A percentile compares a stretch with the other conserved stretches of the same genome.
phyloP scores from a whole-genome alignment of 2,113 vertebrate species.

The Canis aureus region DNA sequence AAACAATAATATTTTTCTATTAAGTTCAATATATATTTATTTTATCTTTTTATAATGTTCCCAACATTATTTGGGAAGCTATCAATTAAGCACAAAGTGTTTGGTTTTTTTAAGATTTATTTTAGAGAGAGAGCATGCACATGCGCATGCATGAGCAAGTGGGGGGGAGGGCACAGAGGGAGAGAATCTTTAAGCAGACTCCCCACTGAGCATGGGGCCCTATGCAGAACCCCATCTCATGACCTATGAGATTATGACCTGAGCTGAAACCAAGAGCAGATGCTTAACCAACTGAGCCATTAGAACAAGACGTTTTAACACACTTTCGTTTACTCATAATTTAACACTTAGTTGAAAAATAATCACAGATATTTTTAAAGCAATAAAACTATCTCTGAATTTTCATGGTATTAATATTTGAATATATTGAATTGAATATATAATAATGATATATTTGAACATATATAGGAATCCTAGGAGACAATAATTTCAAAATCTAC shows the following conservation, averaged over 20 bases:
- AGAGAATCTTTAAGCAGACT: too few relatives aligned
- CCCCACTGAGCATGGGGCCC: too few relatives aligned
- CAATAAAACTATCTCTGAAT: neutral
- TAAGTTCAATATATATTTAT: neutral
- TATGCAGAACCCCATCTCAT: too few relatives aligned
- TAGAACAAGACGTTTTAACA: neutral
- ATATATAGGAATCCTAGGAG: neutral
- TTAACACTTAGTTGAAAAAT: neutral
- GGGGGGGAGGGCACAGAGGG: too few relatives aligned
- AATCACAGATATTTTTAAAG: neutral
- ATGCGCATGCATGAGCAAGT: too few relatives aligned
- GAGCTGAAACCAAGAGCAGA: too few relatives aligned
- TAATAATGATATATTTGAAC: neutral
- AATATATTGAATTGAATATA: neutral
- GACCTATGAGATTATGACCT: too few relatives aligned
- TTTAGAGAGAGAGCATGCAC: too few relatives aligned
- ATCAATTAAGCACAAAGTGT: neutral
- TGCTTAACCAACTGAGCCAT: neutral
- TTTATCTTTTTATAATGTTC: neutral
- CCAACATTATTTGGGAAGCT: neutral
- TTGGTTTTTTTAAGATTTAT: neutral
- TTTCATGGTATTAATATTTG: neutral
- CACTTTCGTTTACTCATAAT: neutral
- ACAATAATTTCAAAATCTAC: neutral
- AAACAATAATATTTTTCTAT: neutral